These are phyloP conservation scores for Panurus biarmicus DNA, from an alignment of 2,113 vertebrate genomes.

Conservation along the genomic window DNA sequence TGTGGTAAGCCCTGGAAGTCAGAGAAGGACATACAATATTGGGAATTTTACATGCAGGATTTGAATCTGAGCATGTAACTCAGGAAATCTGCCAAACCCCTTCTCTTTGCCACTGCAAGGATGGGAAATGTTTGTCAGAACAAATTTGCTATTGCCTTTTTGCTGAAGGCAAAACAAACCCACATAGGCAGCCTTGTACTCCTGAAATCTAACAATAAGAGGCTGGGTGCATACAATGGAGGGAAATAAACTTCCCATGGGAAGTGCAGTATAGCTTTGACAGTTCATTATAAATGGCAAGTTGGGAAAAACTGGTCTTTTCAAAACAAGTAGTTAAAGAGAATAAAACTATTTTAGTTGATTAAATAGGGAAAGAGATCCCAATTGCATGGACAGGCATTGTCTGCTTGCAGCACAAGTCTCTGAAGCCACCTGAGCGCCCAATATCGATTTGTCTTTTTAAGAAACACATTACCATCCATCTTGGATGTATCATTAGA, in stretches of 20 bases:
- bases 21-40: not conserved
- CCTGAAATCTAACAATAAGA: constrained; percentile 8
- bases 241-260: constrained; percentile 25
- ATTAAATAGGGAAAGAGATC: not conserved
- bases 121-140: constrained; percentile 1
- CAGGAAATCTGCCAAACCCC: not conserved
- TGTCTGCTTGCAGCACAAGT: not conserved
- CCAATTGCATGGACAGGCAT: not conserved
- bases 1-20: not conserved
- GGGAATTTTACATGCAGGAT: not conserved
- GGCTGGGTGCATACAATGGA: not conserved
- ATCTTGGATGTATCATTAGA: not conserved
- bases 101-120: not conserved
- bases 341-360: not conserved
- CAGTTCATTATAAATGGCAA: not conserved
- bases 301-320: not conserved
- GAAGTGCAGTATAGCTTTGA: not conserved
- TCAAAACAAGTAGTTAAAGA: not conserved
- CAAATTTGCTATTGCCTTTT: not conserved
- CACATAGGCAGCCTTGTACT: not conserved
- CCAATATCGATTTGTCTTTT: not conserved
- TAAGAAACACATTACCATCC: not conserved
- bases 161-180: constrained; percentile 32
- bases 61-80: not conserved
- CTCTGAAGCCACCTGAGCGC: not conserved